Evolutionary conservation across 2,888 invertebrate species (phyloP), one percentile per base, ranked within the genome.

Genomic region (Plebejus argus): DNA sequence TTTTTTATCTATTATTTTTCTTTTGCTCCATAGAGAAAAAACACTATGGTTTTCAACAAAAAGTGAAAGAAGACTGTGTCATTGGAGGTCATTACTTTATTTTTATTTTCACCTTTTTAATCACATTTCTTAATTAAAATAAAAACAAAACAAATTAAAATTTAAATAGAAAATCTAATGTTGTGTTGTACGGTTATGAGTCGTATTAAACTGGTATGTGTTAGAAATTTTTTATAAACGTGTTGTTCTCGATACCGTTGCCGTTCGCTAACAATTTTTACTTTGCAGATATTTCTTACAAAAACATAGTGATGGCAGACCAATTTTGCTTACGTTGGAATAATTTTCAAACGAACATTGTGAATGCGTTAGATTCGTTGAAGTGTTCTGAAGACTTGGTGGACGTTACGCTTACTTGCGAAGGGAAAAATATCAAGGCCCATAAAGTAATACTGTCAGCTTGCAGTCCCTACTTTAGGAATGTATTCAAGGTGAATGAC

Each of bases 281-380:
- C 83, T 86, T 86, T 85, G 84, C 84, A 84, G 85, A 82, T 84
- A 79, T 87, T 84, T 81, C 80, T 80, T 82, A 82, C 85, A 85
- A 84, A 84, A 83, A 85, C 87, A 82, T 90, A 91, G 89, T 89
- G 83, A 94, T 94, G 94, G 93, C 94, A 86, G 96, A 96, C 90
- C 96, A 96, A 88, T 96, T 96, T 88, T 96, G 96, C 91, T 94
- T 96, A 88, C 96, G 96, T 91, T 96, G 96, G 96, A 96, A 96
- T 88, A 96, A 96, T 88, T 96, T 96, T 91, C 96, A 96, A 89
- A 95, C 95, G 79, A 96, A 96, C 84, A 96, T 96, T 85, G 95
- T 96, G 80, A 95, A 95, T 85, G 96, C 96, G 70, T 95, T 96
- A 86, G 96, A 96, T 90, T 96, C 95, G 83, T 91, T 96, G 81